Base-by-base conservation (phyloP, 2,888 invertebrate species). In the Sphaerophoria taeniata region DNA sequence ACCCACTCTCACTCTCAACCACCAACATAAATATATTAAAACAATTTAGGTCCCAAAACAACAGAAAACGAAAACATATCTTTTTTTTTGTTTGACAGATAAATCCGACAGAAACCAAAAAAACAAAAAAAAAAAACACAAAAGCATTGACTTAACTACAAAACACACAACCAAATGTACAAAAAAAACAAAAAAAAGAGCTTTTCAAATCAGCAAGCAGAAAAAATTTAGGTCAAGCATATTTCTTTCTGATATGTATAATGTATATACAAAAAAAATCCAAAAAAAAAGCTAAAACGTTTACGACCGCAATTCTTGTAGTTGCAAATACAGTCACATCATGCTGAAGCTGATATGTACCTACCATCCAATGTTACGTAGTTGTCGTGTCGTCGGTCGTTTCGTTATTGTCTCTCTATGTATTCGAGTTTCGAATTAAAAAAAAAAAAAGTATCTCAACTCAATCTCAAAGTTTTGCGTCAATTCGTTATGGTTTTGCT, bases 201-300 rank as follows among this genome's bases (percentile, higher is more conserved):
- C 76, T 85, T 53, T 60, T 51, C 39, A 65, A 51, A 77, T 43
- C 43, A 84, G 69, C 71, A 72, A 72, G 71, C 49, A 56, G 24
- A 33, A 67, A 60, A 65, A 89, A 89, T 89, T 91, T 91, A 90
- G 91, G 91, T 91, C 91, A 91, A 91, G 91, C 91, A 90, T 91
- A 91, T 91, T 91, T 91, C 90, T 91, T 90, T 61, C 61, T 49
- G 56, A 82, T 65, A 65, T 12, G 67, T 67, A 43, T 11, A 36
- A 63, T 45, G 2, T 43, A 71, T 71, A 47, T 67, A 80, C 39
- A 84, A 71, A 79, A 58, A 58, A 58, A 60, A 60, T 60, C 43
- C 4, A 60, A 58, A 16, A 58, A 58, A 58, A 16, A 60, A 65
- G 65, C 65, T 65, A 36, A 65, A 63, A 63, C 63, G 63, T 63